Evolutionary conservation across 2,888 invertebrate species (phyloP).

Genomic region (Apantesis nais): DNA sequence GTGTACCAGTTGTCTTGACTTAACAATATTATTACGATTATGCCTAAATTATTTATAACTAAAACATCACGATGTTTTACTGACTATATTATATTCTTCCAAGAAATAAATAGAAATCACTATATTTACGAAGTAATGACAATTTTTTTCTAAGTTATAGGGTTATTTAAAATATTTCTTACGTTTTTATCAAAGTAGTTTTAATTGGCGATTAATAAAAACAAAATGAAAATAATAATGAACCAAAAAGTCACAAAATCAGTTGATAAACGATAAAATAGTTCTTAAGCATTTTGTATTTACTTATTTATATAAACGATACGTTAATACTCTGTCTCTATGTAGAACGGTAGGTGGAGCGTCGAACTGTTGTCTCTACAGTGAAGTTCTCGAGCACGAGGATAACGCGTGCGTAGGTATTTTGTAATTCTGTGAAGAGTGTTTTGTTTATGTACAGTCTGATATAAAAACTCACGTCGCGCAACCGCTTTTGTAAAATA

Average conservation of each 20-base stretch:
- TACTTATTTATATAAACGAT: neutral
- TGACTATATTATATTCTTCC: neutral
- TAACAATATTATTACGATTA: too few relatives aligned
- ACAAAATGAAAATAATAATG: neutral
- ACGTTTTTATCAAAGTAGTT: neutral
- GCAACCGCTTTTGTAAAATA: neutral
- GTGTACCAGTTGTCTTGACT: too few relatives aligned
- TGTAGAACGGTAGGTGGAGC: neutral
- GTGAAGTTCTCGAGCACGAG: slow-evolving; percentile 10
- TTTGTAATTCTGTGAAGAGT: slow-evolving; percentile 15
- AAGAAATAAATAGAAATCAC: neutral
- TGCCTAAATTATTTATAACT: too few relatives aligned
- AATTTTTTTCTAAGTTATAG: neutral
- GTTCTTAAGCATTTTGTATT: neutral
- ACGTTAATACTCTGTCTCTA: neutral
- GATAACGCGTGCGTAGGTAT: slow-evolving; percentile 6
- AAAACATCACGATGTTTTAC: neutral
- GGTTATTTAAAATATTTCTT: neutral
- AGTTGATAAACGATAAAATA: neutral
- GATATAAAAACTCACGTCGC: slow-evolving; percentile 4
- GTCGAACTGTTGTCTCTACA: slow-evolving; percentile 4
- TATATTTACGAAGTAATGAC: neutral
- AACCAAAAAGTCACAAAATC: too few relatives aligned
- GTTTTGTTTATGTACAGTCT: slow-evolving; percentile 8
- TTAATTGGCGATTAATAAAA: neutral